A percentile compares a stretch with the other conserved stretches of the same genome.
phyloP scores from a whole-genome alignment of 1,140 invertebrate species.

The Lasioglossum baleicum region DNA sequence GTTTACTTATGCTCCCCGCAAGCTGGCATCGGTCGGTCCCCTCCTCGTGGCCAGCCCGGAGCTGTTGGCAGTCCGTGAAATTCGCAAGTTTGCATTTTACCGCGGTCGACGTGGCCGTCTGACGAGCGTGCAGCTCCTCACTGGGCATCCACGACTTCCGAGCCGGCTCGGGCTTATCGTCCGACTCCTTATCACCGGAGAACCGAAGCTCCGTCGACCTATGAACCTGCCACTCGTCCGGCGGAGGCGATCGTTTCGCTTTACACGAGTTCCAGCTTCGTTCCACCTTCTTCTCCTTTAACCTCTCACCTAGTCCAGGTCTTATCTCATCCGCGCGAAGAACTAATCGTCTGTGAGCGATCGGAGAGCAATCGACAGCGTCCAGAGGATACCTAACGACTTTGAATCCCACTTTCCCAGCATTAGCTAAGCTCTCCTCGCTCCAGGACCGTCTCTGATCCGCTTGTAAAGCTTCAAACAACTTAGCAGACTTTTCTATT shows the following conservation, averaged over 20 bases:
- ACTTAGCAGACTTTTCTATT: conserved; percentile 33
- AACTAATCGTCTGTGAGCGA: conserved; percentile 6
- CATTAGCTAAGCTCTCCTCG: conserved; percentile 24
- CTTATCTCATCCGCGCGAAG: background rate
- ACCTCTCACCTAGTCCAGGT: background rate
- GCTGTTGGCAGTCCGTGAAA: conserved; percentile 38
- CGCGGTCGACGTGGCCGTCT: conserved; percentile 36
- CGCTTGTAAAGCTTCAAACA: background rate
- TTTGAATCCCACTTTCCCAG: background rate
- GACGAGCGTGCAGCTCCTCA: conserved; percentile 19
- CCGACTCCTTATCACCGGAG: conserved; percentile 63
- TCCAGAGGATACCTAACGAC: background rate
- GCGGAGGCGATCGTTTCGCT: conserved; percentile 70
- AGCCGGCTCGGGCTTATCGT: conserved; percentile 56
- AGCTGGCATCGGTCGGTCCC: background rate
- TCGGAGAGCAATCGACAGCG: conserved; percentile 17
- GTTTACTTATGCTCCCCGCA: conserved; percentile 19
- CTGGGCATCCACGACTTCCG: conserved; percentile 7
- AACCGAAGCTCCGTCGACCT: conserved; percentile 41
- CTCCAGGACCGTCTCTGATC: conserved; percentile 8
- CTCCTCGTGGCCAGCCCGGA: conserved; percentile 40
- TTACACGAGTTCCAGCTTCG: conserved; percentile 44
- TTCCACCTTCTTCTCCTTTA: background rate
- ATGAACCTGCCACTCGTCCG: conserved; percentile 44
- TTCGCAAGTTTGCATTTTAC: conserved; percentile 63